Evolutionary conservation across 2,797 vertebrate species (phyloP), one percentile per base, ranked within the genome.

Genomic region (Tympanoctomys barrerae): DNA sequence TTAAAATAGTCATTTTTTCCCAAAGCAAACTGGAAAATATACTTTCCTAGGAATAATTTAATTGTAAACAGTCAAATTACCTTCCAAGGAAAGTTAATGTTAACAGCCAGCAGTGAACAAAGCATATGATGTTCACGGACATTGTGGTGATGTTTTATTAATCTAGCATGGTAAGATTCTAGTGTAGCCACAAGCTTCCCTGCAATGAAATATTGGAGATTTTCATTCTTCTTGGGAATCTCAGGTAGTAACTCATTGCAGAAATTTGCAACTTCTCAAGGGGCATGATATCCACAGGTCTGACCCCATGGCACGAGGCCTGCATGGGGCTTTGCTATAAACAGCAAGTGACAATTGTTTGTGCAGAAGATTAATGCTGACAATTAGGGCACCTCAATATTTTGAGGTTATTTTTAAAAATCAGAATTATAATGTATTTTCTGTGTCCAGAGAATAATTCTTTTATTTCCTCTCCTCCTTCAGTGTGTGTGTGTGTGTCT

Each of bases 241-340:
- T 75, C 19, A 16, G 59, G 62, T 24, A 24, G 18, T 2, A 31
- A 11, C 28, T 39, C 22, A 5, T 7, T 42, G 26, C 26, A 24
- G 31, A 89, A 57, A 36, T 36, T 12, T 4, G 2, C 42, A 31
- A 77, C 31, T 36, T 18, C 64, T 86, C 21, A n/a, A 49, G 13
- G 12, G 46, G 22, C 10, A 57, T 0, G 9, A 16, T 12, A 1
- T 71, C 31, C 62, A 42, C 6, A 18, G 31, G 42, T 4, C 36
- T 66, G 26, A 24, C 12, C 68, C 42, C 12, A 7, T 0, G 18
- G 64, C 19, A 1, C 0, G 31, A 22, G 22, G 21, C 16, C 26
- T 33, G 11, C 6, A 4, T 0, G 1, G 4, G 54, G 2, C 31
- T 70, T 46, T 46, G 54, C 5, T 9, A 2, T 5, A 13, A 26